phyloP scores from a whole-genome alignment of 1,140 invertebrate species.

The Cryptotermes secundus region DNA sequence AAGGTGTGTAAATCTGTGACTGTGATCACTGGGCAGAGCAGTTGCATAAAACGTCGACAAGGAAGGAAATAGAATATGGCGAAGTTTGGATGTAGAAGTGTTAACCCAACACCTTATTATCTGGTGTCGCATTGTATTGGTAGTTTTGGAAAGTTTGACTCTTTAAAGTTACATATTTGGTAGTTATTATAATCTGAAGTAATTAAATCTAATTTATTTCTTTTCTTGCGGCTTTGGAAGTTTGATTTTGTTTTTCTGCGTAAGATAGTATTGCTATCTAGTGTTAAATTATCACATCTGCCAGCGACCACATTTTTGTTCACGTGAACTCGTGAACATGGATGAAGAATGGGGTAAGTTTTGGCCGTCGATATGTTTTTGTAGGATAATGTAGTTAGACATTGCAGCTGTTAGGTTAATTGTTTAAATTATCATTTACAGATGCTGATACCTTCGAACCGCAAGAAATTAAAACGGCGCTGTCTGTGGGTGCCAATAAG shows the following conservation, averaged over 20 bases:
- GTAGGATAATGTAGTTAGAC: neutral
- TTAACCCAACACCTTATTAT: neutral
- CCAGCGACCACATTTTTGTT: slow-evolving; percentile 28
- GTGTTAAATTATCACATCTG: neutral
- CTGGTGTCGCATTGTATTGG: neutral
- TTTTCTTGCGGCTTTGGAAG: neutral
- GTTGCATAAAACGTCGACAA: too few relatives aligned
- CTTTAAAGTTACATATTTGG: slow-evolving; percentile 2
- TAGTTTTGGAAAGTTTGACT: neutral
- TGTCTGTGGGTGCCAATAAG: slow-evolving; percentile 32
- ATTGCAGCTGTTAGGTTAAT: neutral
- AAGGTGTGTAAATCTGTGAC: too few relatives aligned
- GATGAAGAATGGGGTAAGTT: slow-evolving; percentile 35
- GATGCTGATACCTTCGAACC: slow-evolving; percentile 30
- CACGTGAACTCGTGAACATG: slow-evolving; percentile 33
- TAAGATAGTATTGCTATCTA: slow-evolving; percentile 21
- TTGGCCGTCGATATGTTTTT: neutral
- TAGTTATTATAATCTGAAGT: neutral
- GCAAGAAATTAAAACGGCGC: slow-evolving; percentile 14
- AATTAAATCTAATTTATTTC: neutral
- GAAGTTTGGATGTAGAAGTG: neutral
- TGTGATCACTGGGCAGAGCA: too few relatives aligned
- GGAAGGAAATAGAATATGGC: neutral
- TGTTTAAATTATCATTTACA: neutral
- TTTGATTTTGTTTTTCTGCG: neutral